phyloP scores from a whole-genome alignment of 2,888 invertebrate genomes.

The Caenorhabditis sp. region DNA sequence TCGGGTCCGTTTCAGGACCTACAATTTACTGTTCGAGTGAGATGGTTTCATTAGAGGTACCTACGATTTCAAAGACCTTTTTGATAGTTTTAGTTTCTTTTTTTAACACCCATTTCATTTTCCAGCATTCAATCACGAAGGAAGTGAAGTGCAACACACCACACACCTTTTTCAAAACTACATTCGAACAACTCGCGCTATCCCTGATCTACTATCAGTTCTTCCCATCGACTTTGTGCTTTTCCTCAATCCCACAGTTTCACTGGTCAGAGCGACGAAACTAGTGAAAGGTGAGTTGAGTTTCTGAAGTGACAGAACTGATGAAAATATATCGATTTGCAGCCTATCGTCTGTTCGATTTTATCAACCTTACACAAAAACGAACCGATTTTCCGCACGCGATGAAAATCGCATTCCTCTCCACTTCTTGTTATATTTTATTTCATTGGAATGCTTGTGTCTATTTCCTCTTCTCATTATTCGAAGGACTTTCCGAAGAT shows the following conservation, averaged over 20 bases:
- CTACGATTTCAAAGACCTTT: no score
- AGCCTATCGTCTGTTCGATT: constrained; percentile 51
- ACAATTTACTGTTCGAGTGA: no score
- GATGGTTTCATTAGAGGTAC: no score
- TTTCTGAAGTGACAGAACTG: no score
- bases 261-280: constrained; percentile 30
- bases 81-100: no score
- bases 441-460: constrained; percentile 67
- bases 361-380: constrained; percentile 37
- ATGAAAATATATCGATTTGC: neutral
- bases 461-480: constrained; percentile 64
- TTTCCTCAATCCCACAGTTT: constrained; percentile 19
- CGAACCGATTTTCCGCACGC: constrained; percentile 54
- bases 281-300: constrained; percentile 45
- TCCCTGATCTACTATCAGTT: constrained; percentile 50
- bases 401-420: constrained; percentile 57
- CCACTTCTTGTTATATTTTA: constrained; percentile 43
- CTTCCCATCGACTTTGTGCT: constrained; percentile 57
- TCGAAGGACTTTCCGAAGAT: constrained; percentile 59
- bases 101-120: no score
- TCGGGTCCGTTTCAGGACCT: no score
- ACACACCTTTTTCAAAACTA: constrained; percentile 33
- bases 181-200: constrained; percentile 25
- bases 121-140: constrained; percentile 49
- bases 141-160: constrained; percentile 37